Evolutionary conservation across 2,888 invertebrate genomes (phyloP).

Genomic region (Cerceris ruficornis): DNA sequence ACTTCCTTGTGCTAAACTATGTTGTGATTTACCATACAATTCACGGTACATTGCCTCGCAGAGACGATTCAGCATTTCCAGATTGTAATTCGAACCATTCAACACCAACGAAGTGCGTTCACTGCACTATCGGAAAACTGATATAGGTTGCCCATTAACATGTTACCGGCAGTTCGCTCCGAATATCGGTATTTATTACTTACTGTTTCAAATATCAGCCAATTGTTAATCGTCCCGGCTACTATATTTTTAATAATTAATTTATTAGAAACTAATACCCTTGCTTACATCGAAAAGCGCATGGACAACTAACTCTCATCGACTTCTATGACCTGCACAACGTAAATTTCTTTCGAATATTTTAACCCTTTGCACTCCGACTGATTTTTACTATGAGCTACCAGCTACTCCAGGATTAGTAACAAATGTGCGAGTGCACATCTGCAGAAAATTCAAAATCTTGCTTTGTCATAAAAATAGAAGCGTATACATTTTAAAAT

Average conservation of each 20-base stretch:
- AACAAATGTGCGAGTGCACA: no score
- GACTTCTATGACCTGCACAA: no score
- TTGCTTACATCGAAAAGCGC: no score
- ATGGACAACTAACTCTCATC: no score
- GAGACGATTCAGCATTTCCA: slow-evolving; percentile 66
- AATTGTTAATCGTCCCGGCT: slow-evolving; percentile 11
- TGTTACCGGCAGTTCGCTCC: slow-evolving; percentile 63
- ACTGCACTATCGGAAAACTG: slow-evolving; percentile 66
- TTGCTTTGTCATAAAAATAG: no score
- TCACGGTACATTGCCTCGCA: slow-evolving; percentile 65
- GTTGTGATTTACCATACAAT: slow-evolving; percentile 64
- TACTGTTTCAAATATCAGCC: slow-evolving; percentile 49
- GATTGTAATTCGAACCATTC: slow-evolving; percentile 66
- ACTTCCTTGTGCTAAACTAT: slow-evolving; percentile 56
- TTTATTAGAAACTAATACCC: no score
- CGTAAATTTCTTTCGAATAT: no score
- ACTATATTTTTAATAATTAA: background rate
- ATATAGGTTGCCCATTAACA: slow-evolving; percentile 65
- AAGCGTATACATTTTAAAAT: no score
- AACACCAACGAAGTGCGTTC: slow-evolving; percentile 58
- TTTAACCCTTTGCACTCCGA: no score
- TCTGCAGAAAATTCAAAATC: no score
- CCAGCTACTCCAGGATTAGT: no score
- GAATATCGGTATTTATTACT: slow-evolving; percentile 55
- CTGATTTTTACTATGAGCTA: no score